Conservation (phyloP, 2,888 invertebrate species). For the Dryadula phaetusa region DNA sequence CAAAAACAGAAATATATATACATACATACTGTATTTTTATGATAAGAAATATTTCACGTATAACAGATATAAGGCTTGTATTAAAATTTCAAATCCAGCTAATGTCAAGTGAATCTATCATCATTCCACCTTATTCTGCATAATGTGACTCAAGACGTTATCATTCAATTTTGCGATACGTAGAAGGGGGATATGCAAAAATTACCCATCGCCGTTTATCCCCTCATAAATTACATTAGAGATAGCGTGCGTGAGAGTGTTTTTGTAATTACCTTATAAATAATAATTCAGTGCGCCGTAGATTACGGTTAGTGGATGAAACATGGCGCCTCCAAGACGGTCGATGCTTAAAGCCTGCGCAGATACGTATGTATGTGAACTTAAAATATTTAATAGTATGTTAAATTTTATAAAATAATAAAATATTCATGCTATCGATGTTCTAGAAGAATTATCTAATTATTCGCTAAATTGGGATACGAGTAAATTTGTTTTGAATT, state of each 20-base stretch:
- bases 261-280: slow-evolving; percentile 84
- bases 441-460: no score
- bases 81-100: slow-evolving; percentile 42
- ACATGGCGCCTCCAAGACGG: slow-evolving; percentile 54
- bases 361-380: slow-evolving; percentile 22
- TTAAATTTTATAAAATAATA: background rate
- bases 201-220: slow-evolving; percentile 76
- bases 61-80: background rate
- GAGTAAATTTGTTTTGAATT: no score
- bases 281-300: slow-evolving; percentile 78
- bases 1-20: no score
- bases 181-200: slow-evolving; percentile 73
- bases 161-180: slow-evolving; percentile 75
- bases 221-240: slow-evolving; percentile 81
- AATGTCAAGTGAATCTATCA: slow-evolving; percentile 48
- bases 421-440: no score
- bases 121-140: slow-evolving; percentile 47
- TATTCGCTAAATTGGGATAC: no score
- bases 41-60: no score
- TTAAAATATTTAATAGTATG: background rate
- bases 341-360: slow-evolving; percentile 29
- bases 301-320: slow-evolving; percentile 79
- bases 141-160: slow-evolving; percentile 53
- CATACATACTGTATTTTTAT: no score
- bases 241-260: slow-evolving; percentile 78